phyloP scores from a whole-genome alignment of 2,888 invertebrate genomes.

The Bursaphelenchus okinawaensis region DNA sequence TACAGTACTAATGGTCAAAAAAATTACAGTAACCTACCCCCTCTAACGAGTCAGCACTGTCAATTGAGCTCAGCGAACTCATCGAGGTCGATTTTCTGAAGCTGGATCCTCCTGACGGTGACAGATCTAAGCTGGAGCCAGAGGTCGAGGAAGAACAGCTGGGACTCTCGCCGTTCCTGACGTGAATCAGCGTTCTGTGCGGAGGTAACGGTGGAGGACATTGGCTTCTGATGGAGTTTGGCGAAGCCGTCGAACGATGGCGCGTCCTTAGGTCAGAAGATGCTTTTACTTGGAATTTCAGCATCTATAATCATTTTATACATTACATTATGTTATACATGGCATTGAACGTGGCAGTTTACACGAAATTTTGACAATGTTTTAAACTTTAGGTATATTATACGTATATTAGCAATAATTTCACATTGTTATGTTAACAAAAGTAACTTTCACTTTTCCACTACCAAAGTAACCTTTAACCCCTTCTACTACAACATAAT shows the following conservation, averaged over 20 bases:
- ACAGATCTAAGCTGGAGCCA: slow-evolving; percentile 5
- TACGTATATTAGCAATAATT: no score
- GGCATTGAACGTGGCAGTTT: neutral
- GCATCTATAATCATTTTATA: slow-evolving; percentile 20
- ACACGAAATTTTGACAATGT: no score
- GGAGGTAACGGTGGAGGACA: slow-evolving; percentile 4
- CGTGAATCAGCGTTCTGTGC: slow-evolving; percentile 7
- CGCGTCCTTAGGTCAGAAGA: slow-evolving; percentile 2
- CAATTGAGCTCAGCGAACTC: slow-evolving; percentile 41
- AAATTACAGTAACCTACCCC: slow-evolving; percentile 19
- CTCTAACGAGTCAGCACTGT: slow-evolving; percentile 32
- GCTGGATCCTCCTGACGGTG: neutral
- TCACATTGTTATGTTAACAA: no score
- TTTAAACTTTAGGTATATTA: no score
- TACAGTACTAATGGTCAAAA: no score
- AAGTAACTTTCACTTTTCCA: no score
- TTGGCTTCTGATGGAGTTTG: neutral
- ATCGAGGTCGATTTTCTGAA: slow-evolving; percentile 35
- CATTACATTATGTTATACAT: neutral
- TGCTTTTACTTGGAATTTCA: slow-evolving; percentile 37
- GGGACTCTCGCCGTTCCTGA: slow-evolving; percentile 3
- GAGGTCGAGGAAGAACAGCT: slow-evolving; percentile 12
- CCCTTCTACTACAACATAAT: no score
- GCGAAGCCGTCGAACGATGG: neutral
- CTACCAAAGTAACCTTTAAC: no score